Evolutionary conservation across 2,888 invertebrate species (phyloP), one percentile per base, ranked within the genome.

Genomic region (Agrotis ipsilon): DNA sequence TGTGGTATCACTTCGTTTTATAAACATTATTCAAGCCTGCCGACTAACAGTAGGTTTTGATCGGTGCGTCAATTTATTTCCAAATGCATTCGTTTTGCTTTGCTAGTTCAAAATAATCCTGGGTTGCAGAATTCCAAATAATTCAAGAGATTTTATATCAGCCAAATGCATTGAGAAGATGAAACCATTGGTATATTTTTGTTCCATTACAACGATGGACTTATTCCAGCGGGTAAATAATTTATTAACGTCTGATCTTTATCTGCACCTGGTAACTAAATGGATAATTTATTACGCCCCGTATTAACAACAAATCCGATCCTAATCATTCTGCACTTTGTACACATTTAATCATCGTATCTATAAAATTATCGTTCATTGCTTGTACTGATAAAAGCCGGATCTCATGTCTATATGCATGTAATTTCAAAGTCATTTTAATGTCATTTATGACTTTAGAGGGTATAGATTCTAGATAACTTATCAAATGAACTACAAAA

Each of bases 331-430:
- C 60, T 52, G 43, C 57, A 70, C 57, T 45, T 57, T 49, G 45
- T 64, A 70, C 54, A 51, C 59, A 71, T 55, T 57, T 80, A 66
- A 77, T 75, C 54, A n/a, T 49, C n/a, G 43, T 62, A 63, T 68
- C 57, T 66, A 76, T 76, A 74, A 74, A 75, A 61, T 82, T 76
- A 80, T 80, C 80, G 75, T 77, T 72, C 71, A 63, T 72, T 60
- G 61, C 67, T 70, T 58, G 60, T 48, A 45, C 21, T 74, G 83
- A 85, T 83, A 78, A 66, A 54, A 79, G 68, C 83, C 83, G 84
- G 84, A 84, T 78, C 72, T 81, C 16, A 21, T n/a, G 46, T 46
- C 32, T 43, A 21, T 60, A n/a, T 57, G 54, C 32, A 66, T 59
- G 18, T 55, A 59, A 68, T 66, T 59, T 64, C 71, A 75, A 80